phyloP scores from a whole-genome alignment of 2,888 invertebrate genomes.

The Chrysina gloriosa region DNA sequence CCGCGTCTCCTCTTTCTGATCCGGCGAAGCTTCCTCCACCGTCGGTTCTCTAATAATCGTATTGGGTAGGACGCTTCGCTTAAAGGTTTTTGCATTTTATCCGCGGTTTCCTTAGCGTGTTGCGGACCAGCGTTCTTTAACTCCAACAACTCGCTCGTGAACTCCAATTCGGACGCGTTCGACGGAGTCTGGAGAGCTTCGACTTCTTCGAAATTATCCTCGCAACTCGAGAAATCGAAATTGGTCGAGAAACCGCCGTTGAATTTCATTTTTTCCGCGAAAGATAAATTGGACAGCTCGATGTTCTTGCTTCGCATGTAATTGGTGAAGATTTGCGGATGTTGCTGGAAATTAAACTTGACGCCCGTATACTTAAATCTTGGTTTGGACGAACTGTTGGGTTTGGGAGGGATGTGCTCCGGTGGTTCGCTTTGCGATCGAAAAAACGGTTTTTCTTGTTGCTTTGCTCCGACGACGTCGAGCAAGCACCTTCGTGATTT shows the following conservation, averaged over 20 bases:
- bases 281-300: slow-evolving; percentile 71
- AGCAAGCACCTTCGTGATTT: slow-evolving; percentile 14
- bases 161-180: slow-evolving; percentile 80
- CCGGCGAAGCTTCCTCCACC: not conserved
- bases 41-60: slow-evolving; percentile 63
- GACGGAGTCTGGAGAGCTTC: slow-evolving; percentile 80
- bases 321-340: slow-evolving; percentile 79
- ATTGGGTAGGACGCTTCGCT: slow-evolving; percentile 64
- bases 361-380: slow-evolving; percentile 76
- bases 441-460: slow-evolving; percentile 34
- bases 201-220: slow-evolving; percentile 67
- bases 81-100: slow-evolving; percentile 59
- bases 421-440: slow-evolving; percentile 61
- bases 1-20: not conserved
- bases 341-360: slow-evolving; percentile 80
- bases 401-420: slow-evolving; percentile 49
- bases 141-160: slow-evolving; percentile 63
- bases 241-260: slow-evolving; percentile 55
- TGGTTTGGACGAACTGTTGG: slow-evolving; percentile 43
- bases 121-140: slow-evolving; percentile 45
- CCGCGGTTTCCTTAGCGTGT: slow-evolving; percentile 50
- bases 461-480: slow-evolving; percentile 10
- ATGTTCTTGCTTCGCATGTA: slow-evolving; percentile 82
- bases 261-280: slow-evolving; percentile 70
- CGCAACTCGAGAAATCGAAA: slow-evolving; percentile 53